A percentile compares a stretch with the other conserved stretches of the same genome.
Evolutionary conservation across 2,113 vertebrate species (phyloP).

Genomic region (Canis aureus): DNA sequence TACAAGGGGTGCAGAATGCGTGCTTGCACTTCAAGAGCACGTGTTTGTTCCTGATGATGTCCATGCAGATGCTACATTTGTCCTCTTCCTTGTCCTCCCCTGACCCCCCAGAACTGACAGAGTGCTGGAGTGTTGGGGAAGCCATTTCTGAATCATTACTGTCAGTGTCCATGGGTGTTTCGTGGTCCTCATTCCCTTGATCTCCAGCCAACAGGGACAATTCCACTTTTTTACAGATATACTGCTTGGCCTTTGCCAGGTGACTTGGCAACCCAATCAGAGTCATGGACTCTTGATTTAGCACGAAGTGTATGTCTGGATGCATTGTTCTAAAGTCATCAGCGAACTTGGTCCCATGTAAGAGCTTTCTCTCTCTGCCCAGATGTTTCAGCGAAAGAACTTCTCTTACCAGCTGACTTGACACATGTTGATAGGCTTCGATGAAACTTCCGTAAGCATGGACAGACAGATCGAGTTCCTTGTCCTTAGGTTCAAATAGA

Average conservation of each 20-base stretch:
- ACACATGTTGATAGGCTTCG: conserved; percentile 75
- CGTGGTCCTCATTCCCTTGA: not conserved
- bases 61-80: conserved; percentile 84
- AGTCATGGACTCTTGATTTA: not conserved
- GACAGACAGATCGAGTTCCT: conserved; percentile 75
- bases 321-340: conserved; percentile 53
- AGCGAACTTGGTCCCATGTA: not conserved
- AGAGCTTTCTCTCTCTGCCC: conserved; percentile 21
- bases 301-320: conserved; percentile 6
- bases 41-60: conserved; percentile 74
- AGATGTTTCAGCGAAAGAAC: conserved; percentile 44
- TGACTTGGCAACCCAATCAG: conserved; percentile 75
- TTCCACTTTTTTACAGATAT: not conserved
- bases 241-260: conserved; percentile 59
- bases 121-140: not conserved
- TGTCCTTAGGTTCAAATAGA: conserved; percentile 75
- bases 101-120: not conserved
- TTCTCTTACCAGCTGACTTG: conserved; percentile 67
- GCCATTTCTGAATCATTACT: not conserved
- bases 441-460: conserved; percentile 85
- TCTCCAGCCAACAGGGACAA: not conserved
- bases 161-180: conserved; percentile 19
- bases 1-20: conserved; percentile 85
- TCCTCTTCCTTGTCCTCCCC: conserved; percentile 53
- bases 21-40: conserved; percentile 87